A percentile compares a stretch with the other conserved stretches of the same genome.
Evolutionary conservation across 2,888 invertebrate species (phyloP).

Genomic region (Alloplasta piceator): DNA sequence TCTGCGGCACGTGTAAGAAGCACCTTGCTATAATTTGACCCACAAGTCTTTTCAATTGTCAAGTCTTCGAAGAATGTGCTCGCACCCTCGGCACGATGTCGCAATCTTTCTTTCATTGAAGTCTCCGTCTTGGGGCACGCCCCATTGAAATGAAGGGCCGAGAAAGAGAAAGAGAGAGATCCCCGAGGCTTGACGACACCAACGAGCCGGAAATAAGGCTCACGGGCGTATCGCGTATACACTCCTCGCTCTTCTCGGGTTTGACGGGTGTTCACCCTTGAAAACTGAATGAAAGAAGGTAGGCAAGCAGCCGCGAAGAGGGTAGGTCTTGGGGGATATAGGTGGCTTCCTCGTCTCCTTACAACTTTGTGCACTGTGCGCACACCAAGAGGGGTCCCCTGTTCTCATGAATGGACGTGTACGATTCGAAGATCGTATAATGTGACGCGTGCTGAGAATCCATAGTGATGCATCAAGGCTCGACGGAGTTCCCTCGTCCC

Average conservation of each 20-base stretch:
- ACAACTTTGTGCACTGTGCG: constrained; percentile 27
- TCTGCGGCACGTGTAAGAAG: constrained; percentile 48
- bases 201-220: constrained; percentile 58
- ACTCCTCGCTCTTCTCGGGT: constrained; percentile 58
- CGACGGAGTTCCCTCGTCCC: constrained; percentile 49
- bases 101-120: constrained; percentile 58
- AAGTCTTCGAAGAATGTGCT: constrained; percentile 25
- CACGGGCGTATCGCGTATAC: constrained; percentile 44
- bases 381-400: constrained; percentile 13
- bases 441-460: constrained; percentile 78
- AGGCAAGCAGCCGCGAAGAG: constrained; percentile 28
- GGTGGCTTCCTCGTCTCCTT: constrained; percentile 45
- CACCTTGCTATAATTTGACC: constrained; percentile 57
- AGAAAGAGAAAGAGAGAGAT: constrained; percentile 14
- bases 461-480: constrained; percentile 73
- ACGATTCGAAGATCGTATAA: constrained; percentile 74
- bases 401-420: constrained; percentile 73
- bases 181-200: constrained; percentile 38
- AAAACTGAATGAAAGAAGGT: constrained; percentile 66
- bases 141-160: constrained; percentile 48
- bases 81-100: constrained; percentile 13
- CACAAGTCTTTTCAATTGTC: constrained; percentile 37
- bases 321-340: constrained; percentile 51
- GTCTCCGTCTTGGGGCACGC: constrained; percentile 61
- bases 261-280: constrained; percentile 59